Conservation (phyloP, 2,113 vertebrate genomes). For the Microcebus jonahi region DNA sequence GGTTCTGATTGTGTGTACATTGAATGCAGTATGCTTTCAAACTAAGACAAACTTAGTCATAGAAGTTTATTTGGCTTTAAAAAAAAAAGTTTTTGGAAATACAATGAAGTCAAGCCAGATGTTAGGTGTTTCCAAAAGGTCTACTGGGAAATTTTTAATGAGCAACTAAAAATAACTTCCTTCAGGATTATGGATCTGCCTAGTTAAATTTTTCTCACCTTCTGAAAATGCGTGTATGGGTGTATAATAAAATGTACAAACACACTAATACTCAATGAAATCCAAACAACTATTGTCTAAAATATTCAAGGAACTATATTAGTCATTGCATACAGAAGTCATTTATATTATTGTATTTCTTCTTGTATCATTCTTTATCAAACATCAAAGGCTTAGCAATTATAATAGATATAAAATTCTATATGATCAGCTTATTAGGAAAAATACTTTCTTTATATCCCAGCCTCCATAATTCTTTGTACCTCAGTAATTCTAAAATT, state of each 20-base stretch:
- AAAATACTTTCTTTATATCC: background rate
- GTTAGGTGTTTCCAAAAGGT: background rate
- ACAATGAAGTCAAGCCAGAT: background rate
- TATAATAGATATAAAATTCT: slow-evolving; percentile 18
- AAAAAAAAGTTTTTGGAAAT: background rate
- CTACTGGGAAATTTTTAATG: background rate
- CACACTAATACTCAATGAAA: background rate
- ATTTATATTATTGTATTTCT: background rate
- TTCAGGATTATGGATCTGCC: background rate
- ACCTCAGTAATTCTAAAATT: slow-evolving; percentile 50
- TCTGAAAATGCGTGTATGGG: background rate
- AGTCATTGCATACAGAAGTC: background rate
- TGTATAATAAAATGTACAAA: background rate
- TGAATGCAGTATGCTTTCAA: background rate
- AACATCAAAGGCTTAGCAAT: background rate
- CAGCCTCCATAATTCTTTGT: background rate
- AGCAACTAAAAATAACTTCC: slow-evolving; percentile 12
- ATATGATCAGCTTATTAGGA: slow-evolving; percentile 17
- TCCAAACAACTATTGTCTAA: background rate
- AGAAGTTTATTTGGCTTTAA: background rate
- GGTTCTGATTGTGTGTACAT: background rate
- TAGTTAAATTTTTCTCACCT: slow-evolving; percentile 30
- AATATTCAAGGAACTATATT: background rate
- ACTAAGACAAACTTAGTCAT: background rate
- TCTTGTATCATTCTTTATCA: slow-evolving; percentile 9